Conservation (phyloP, 2,113 vertebrate genomes). For the Caretta caretta region DNA sequence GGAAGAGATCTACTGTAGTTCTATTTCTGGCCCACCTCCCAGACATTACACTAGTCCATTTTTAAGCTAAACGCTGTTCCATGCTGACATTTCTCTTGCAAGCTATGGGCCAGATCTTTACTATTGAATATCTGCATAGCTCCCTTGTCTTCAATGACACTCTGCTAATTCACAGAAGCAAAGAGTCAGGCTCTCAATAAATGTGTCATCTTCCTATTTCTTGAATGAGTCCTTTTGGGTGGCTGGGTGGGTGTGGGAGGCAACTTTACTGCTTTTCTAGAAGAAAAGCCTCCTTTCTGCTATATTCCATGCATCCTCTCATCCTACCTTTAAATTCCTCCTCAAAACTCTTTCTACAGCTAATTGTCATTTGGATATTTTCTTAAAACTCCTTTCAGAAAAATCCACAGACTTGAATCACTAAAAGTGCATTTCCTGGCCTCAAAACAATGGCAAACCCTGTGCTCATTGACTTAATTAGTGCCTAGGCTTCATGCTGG, state of each 20-base stretch:
- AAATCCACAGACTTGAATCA: background rate
- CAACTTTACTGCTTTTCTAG: background rate
- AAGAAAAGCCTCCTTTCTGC: background rate
- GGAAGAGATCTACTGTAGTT: background rate
- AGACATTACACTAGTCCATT: background rate
- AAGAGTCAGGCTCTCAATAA: background rate
- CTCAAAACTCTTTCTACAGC: background rate
- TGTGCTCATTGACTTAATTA: background rate
- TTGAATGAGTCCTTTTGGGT: no score
- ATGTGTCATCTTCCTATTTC: background rate
- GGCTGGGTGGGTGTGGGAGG: no score
- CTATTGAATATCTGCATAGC: background rate
- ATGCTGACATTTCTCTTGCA: background rate
- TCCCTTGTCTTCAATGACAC: background rate
- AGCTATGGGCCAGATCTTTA: background rate
- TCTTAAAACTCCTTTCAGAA: background rate
- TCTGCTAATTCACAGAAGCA: background rate
- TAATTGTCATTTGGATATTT: background rate
- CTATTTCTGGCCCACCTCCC: constrained; percentile 4
- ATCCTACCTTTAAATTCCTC: background rate
- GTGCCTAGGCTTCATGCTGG: background rate
- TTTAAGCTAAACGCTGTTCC: constrained; percentile 5
- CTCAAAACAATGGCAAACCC: background rate
- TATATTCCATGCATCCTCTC: background rate
- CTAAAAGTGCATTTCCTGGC: background rate